Evolutionary conservation across 1,140 invertebrate genomes (phyloP), one percentile per base, ranked within the genome.

Genomic region (Tetragonula clypearis): DNA sequence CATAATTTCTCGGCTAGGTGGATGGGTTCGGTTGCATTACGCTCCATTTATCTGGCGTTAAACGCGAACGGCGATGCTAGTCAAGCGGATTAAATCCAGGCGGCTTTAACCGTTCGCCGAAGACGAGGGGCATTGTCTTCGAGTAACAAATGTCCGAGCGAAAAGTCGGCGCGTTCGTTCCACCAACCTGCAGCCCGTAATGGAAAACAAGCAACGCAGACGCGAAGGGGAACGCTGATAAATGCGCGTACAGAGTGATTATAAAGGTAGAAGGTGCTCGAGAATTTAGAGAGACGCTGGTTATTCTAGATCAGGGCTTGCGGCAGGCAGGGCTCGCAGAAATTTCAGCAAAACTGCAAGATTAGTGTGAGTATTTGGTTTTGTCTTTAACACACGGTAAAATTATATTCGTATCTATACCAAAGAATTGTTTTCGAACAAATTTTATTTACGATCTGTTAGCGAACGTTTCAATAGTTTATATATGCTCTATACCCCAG

Each of bases 121-220:
- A n/a, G 23, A 19, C 73, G 21, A 35, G 26, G 56, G 86, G 78
- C 74, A 88, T 85, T 79, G 86, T 82, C 77, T 65, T 73, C 30
- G 82, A 41, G 53, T 71, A 81, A 88, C 75, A 56, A 80, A 83
- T 58, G 82, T 35, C 53, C 30, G n/a, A 6, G 11, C 30, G 26
- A 30, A n/a, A 60, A 35, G 75, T 65, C 41, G n/a, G 53, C 21
- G 11, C 15, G 8, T 30, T 23, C 21, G 35, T 23, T 49, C 14
- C 0, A 21, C 14, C 5, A 9, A 35, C 8, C 41, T 49, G 41
- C 23, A 58, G n/a, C 15, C 26, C 14, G 75, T 19, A 49, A 77
- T 49, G 58, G 60, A 56, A 75, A 49, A 62, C 15, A n/a, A 49
- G 9, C 23, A 49, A 65, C 26, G n/a, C 35, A 77, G 15, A 21